Conservation (phyloP, 2,888 invertebrate genomes). For the Hyposoter didymator region DNA sequence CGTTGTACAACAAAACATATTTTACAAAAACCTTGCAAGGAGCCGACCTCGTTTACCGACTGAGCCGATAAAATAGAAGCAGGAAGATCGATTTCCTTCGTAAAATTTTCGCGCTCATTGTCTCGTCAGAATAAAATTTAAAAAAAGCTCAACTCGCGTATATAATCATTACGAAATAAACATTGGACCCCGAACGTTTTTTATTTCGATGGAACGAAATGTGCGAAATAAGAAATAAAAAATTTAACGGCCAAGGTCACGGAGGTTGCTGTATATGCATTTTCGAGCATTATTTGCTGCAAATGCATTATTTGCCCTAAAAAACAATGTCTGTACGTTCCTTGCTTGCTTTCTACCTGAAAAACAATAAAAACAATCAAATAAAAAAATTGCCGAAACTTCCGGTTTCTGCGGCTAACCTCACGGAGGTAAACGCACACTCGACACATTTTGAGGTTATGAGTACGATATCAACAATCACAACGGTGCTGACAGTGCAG, state of each 20-base stretch:
- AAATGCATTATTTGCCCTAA: neutral
- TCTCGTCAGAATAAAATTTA: too few species aligned
- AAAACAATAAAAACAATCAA: neutral
- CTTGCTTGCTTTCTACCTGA: neutral
- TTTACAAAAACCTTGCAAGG: neutral
- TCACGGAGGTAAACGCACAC: conserved; percentile 4
- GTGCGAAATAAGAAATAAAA: neutral
- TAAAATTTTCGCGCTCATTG: too few species aligned
- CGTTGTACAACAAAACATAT: neutral
- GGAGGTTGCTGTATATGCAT: neutral
- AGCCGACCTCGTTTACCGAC: too few species aligned
- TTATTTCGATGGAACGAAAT: neutral
- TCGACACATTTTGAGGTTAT: conserved; percentile 17
- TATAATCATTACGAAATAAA: neutral
- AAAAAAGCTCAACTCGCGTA: too few species aligned
- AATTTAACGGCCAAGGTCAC: neutral
- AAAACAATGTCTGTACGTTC: neutral
- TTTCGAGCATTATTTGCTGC: neutral
- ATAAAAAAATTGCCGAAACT: neutral
- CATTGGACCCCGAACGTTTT: neutral
- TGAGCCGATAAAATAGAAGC: too few species aligned
- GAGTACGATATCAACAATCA: neutral
- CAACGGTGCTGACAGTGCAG: too few species aligned
- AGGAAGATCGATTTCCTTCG: too few species aligned
- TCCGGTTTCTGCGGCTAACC: neutral